Base-by-base conservation (phyloP, 2,888 invertebrate genomes). In the Tinea semifulvella region DNA sequence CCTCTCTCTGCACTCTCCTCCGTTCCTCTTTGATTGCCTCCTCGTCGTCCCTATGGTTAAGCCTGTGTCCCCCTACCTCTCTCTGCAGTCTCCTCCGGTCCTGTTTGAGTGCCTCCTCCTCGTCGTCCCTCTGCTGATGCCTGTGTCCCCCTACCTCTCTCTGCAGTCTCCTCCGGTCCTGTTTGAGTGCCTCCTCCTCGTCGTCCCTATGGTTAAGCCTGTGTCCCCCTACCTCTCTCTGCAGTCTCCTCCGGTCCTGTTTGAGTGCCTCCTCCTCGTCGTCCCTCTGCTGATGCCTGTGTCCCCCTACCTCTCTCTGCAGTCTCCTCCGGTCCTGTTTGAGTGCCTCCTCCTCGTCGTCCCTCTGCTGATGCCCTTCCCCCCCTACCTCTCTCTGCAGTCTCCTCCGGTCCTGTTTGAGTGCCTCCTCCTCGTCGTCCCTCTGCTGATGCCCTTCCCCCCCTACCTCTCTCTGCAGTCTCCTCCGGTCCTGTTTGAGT, bases 231-330 rank as follows among this genome's bases (percentile, higher is more conserved):
- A 94, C 94, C 86, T 96, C 95, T 83, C 97, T 83, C 81, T 96
- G 96, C 58, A 98, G 83, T 73, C 92, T 92, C 56, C 98, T 83
- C 55, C 96, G 90, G 71, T 98, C 98, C 49, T 91, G 87, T 83
- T 98, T 98, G 55, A 98, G 84, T 63, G 95, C 96, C 58, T 96
- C 95, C 81, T 98, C 96, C 48, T 91, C 88, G 65, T 93, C 94
- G 82, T 99, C 98, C 47, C 5, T 7, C 25, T 5, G 6, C n/a
- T n/a, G n/a, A n/a, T n/a, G n/a, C n/a, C n/a, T n/a, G n/a, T 27
- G 1, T 4, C n/a, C n/a, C n/a, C 72, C 63, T 70, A 94, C 94
- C 86, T 96, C 95, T 83, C 94, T 84, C 71, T 94, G 94, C 49
- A 94, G 74, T 74, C 92, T 93, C 54, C 96, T 77, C 61, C 93